phyloP scores from a whole-genome alignment of 2,113 vertebrate genomes.

The Morone chrysops region DNA sequence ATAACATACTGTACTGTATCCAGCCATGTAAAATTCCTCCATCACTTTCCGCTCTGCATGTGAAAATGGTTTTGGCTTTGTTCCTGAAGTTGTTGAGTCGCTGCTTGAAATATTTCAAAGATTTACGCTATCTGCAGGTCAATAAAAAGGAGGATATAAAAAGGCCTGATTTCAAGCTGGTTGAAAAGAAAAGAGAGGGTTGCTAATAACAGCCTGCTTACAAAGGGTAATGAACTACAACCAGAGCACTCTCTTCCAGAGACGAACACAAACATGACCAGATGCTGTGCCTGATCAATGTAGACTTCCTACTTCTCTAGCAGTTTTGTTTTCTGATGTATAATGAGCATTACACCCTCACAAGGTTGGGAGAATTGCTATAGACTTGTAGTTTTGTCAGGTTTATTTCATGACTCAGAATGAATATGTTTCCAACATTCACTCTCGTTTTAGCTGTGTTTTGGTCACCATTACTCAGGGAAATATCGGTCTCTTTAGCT shows the following conservation, averaged over 20 bases:
- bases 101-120: slow-evolving; percentile 31
- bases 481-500: background rate
- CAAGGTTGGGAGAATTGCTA: background rate
- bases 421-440: no score
- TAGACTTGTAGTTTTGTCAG: background rate
- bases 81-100: background rate
- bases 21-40: slow-evolving; percentile 66
- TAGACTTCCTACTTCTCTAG: background rate
- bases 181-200: slow-evolving; percentile 25
- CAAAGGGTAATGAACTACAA: no score
- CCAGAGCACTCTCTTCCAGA: background rate
- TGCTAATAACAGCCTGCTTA: background rate
- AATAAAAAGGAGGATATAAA: background rate
- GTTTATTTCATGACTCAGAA: background rate
- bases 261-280: background rate
- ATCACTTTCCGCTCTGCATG: slow-evolving; percentile 45
- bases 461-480: no score
- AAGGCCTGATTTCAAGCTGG: slow-evolving; percentile 13
- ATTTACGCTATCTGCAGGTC: slow-evolving; percentile 6
- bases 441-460: no score
- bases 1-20: slow-evolving; percentile 55
- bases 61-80: slow-evolving; percentile 22
- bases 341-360: background rate
- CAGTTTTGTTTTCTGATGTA: background rate
- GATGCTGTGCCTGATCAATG: background rate